Conservation (phyloP, 92 coral and sea anemone species). For the Phenganax stokvisi region DNA sequence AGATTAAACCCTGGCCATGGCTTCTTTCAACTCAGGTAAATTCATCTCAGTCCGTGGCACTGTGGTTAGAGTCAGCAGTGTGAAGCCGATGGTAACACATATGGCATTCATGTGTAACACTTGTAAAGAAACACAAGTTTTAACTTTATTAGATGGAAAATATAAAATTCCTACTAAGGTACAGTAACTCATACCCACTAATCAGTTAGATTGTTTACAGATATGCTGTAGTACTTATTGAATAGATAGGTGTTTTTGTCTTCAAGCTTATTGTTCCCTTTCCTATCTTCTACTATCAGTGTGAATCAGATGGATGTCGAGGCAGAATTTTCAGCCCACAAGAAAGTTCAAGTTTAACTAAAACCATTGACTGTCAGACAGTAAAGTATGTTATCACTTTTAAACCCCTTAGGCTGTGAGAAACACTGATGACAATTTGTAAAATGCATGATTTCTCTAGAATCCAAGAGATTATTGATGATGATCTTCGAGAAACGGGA, state of each 20-base stretch:
- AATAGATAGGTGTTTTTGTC: neutral
- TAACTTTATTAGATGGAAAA: constrained; percentile 77
- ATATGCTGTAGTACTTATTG: neutral
- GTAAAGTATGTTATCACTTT: constrained; percentile 52
- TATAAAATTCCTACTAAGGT: constrained; percentile 86
- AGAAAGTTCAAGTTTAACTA: constrained; percentile 80
- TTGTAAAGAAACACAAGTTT: constrained; percentile 71
- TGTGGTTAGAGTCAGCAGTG: constrained; percentile 86
- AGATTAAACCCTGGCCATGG: neutral
- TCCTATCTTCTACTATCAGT: constrained; percentile 46
- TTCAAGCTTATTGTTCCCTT: neutral
- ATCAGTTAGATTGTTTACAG: neutral
- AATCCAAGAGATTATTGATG: constrained; percentile 97
- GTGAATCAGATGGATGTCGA: constrained; percentile 69
- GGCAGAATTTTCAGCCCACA: constrained; percentile 80
- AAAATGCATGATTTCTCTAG: constrained; percentile 33
- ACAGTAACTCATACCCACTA: neutral
- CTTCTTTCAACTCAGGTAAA: constrained; percentile 56
- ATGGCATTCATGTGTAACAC: constrained; percentile 93
- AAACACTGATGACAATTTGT: neutral
- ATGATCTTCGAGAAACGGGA: constrained; percentile 82
- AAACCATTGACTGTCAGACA: constrained; percentile 96
- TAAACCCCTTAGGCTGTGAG: neutral
- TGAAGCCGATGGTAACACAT: constrained; percentile 83
- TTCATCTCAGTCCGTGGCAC: constrained; percentile 96